Evolutionary conservation across 2,888 invertebrate genomes (phyloP), one percentile per base, ranked within the genome.

Genomic region (Nomada ferruginata): DNA sequence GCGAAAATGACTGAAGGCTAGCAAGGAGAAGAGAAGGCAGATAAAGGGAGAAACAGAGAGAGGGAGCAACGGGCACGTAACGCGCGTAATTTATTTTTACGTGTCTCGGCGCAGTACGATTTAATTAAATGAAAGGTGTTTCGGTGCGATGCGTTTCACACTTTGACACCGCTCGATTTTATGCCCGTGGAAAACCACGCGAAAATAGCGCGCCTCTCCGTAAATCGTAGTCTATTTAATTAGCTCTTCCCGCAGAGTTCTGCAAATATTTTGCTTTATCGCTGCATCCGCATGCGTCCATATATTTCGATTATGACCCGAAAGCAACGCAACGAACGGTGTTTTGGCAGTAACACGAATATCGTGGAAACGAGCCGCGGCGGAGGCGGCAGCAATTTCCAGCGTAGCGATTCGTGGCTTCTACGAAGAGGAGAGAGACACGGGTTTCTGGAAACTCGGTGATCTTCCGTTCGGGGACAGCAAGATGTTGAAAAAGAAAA

Each of bases 171-270:
- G 71, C 55, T 68, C 72, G 80, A 80, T 80, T 79, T 80, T 79
- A 72, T 11, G 61, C 53, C 52, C 61, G 63, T 68, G 82, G 57
- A 80, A 26, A 79, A 74, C 53, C 52, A 57, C 61, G 65, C 29
- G 66, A 76, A 72, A 80, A 68, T 55, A 59, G 26, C 13, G 29
- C 26, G 60, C n/a, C 66, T 26, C 60, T 50, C 20, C 63, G 70
- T 82, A 82, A 82, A 82, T 82, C 82, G 63, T 75, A 47, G 66
- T 82, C 76, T 81, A 82, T 82, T 82, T 82, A 82, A 82, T 82
- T 81, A 82, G 59, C 82, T 71, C 59, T 68, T 66, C 36, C 66
- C 61, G 65, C 75, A 66, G 61, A 36, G 63, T 71, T 53, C 52
- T 52, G 68, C 75, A 82, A 81, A 81, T 82, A 82, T 81, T 81